phyloP scores from a whole-genome alignment of 2,113 vertebrate species.

The pig (Sus scrofa) region T2T-Sscrofa CM000826.6:127389501-127390000 shows the following conservation, averaged over 20 bases:
- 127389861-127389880: neutral
- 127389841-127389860: slow-evolving; percentile 6
- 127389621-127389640: slow-evolving; percentile 36
- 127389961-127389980: slow-evolving; percentile 35
- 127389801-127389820: neutral
- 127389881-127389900: slow-evolving; percentile 43
- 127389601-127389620: slow-evolving; percentile 1
- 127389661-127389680: neutral
- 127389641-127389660: slow-evolving; percentile 15
- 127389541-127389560: slow-evolving; percentile 31
- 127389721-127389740: slow-evolving; percentile 9
- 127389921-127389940: neutral
- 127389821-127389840: slow-evolving; percentile 11
- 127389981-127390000: neutral
- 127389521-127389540: neutral
- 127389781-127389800: slow-evolving; percentile 27
- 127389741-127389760: slow-evolving; percentile 41
- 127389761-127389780: slow-evolving; percentile 17
- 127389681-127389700: neutral
- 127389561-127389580: slow-evolving; percentile 29
- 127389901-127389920: neutral
- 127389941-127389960: slow-evolving; percentile 27
- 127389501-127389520: no score
- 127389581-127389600: slow-evolving; percentile 22
- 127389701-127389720: neutral